phyloP scores from a whole-genome alignment of 2,113 vertebrate species.

The Sporophila hypoxantha region DNA sequence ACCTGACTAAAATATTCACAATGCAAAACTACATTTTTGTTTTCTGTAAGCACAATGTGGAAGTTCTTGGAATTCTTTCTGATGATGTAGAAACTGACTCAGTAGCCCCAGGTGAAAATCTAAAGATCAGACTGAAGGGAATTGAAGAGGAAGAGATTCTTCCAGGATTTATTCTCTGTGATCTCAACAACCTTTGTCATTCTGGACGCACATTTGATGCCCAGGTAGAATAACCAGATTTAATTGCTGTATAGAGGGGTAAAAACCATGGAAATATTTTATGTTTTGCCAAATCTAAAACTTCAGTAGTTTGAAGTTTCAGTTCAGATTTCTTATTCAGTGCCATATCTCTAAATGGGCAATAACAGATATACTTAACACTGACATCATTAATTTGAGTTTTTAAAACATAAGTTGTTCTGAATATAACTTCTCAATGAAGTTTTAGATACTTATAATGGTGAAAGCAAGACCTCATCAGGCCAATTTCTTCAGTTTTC shows the following conservation, averaged over 20 bases:
- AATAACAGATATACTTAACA: neutral
- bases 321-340: neutral
- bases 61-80: conserved; percentile 94
- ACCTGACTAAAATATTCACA: neutral
- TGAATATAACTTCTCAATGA: neutral
- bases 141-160: conserved; percentile 99
- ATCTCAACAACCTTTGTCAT: conserved; percentile 96
- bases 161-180: conserved; percentile 97
- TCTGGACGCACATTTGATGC: conserved; percentile 97
- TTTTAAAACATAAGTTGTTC: neutral
- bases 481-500: neutral
- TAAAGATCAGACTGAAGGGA: conserved; percentile 95
- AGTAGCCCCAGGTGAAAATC: conserved; percentile 91
- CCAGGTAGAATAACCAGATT: conserved; percentile 73
- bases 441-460: neutral
- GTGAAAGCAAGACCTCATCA: neutral
- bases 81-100: conserved; percentile 98
- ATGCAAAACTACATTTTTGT: neutral
- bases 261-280: neutral
- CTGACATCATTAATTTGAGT: neutral
- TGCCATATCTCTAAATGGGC: neutral
- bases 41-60: conserved; percentile 89
- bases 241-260: neutral
- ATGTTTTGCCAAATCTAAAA: neutral
- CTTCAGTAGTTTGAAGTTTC: neutral